Percentiles rank a stretch among this genome's conserved stretches.
phyloP scores from a whole-genome alignment of 1,140 invertebrate genomes.

The Atopsyche davidsoni region DNA sequence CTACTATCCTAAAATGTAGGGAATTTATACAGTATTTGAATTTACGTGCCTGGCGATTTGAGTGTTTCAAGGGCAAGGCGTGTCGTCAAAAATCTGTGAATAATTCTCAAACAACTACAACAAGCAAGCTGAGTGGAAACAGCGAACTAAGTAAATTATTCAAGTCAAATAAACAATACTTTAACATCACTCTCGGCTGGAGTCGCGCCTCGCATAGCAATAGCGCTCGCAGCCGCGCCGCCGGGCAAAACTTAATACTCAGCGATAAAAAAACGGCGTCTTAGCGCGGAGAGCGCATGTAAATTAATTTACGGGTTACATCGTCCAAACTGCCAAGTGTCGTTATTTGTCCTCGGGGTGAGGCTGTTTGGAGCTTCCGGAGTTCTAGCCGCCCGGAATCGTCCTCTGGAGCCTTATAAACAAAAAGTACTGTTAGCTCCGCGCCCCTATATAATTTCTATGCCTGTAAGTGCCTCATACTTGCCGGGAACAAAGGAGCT shows the following conservation, averaged over 20 bases:
- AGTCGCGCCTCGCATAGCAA: too few species aligned
- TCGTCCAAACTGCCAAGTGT: conserved; percentile 31
- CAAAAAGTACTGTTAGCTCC: conserved; percentile 29
- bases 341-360: conserved; percentile 30
- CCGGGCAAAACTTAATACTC: conserved; percentile 27
- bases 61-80: too few species aligned
- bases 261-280: conserved; percentile 20
- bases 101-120: too few species aligned
- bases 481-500: conserved; percentile 29
- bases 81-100: too few species aligned
- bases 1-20: too few species aligned
- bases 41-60: too few species aligned
- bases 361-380: conserved; percentile 28
- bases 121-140: too few species aligned
- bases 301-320: conserved; percentile 31
- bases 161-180: too few species aligned
- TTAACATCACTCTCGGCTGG: too few species aligned
- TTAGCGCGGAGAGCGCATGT: conserved; percentile 22
- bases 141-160: too few species aligned
- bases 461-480: conserved; percentile 24
- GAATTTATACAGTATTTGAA: too few species aligned
- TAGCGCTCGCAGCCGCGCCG: too few species aligned
- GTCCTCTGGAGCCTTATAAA: conserved; percentile 31
- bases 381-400: conserved; percentile 27
- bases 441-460: conserved; percentile 26